These are phyloP conservation scores for Scaptomyza polygonia DNA, from an alignment of 2,888 invertebrate genomes.

Conservation along the genomic window DNA sequence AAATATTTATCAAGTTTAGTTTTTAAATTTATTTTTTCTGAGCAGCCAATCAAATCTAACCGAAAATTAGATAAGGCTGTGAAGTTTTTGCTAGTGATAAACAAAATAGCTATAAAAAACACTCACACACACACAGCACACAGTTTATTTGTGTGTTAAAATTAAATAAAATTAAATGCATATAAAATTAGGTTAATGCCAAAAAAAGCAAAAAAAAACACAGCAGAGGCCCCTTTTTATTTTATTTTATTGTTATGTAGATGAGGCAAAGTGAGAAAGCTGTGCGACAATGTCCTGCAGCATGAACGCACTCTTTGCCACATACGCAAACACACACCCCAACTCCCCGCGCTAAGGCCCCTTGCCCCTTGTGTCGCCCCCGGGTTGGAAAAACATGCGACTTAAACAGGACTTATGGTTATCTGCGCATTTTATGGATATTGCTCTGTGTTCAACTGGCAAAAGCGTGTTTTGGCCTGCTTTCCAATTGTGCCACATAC, in stretches of 20 bases:
- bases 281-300: slow-evolving; percentile 53
- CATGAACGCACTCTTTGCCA: slow-evolving; percentile 43
- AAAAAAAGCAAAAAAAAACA: slow-evolving; percentile 11
- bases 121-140: neutral
- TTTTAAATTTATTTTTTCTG: neutral
- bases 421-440: slow-evolving; percentile 80
- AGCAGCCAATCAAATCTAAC: neutral
- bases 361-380: neutral
- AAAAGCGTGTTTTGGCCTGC: slow-evolving; percentile 52
- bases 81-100: slow-evolving; percentile 23
- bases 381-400: slow-evolving; percentile 56
- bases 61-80: slow-evolving; percentile 5
- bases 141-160: slow-evolving; percentile 50
- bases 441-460: slow-evolving; percentile 47
- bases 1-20: slow-evolving; percentile 1
- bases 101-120: slow-evolving; percentile 6
- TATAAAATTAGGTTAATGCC: slow-evolving; percentile 80
- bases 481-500: slow-evolving; percentile 58
- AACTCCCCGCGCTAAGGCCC: neutral
- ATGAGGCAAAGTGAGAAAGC: slow-evolving; percentile 55
- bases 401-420: slow-evolving; percentile 81
- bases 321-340: slow-evolving; percentile 43
- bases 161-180: slow-evolving; percentile 80
- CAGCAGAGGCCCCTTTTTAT: slow-evolving; percentile 55
- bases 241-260: slow-evolving; percentile 80